Evolutionary conservation across 1,140 invertebrate genomes (phyloP), one percentile per base, ranked within the genome.

Genomic region (Bombus superbus): DNA sequence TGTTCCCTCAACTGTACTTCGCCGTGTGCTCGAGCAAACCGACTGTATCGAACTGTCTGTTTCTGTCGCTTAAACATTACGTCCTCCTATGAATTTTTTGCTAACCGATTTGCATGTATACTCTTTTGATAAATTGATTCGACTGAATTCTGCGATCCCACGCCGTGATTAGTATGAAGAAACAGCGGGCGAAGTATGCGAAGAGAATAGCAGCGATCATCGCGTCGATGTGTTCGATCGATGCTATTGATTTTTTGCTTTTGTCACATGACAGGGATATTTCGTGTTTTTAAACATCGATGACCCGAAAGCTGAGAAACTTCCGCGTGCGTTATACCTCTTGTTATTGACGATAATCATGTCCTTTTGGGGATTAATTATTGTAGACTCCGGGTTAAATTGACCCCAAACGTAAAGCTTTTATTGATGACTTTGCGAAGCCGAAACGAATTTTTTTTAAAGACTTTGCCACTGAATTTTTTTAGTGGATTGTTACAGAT

Each of bases 1-100:
- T 86, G 89, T 89, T 85, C 85, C 91, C 88, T 92, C 89, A 92
- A 95, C 87, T 77, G 90, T 85, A 92, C 88, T 90, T 91, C 88
- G 92, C 86, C 92, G 83, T 82, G 78, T 90, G 88, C 89, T 91
- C 85, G 94, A 93, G 86, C 91, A 90, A 92, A 92, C 89, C 84
- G 91, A 92, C 89, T 86, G 89, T 92, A 92, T 74, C 87, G 87
- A 92, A 92, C 75, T 91, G 84, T 87, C 89, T 92, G 88, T 91
- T 91, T 91, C 94, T 94, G 92, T 88, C 90, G 89, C 85, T 92
- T 92, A 94, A 94, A 95, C 85, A 94, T 93, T 90, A 94, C 91
- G 76, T 78, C 75, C 89, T 90, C 90, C 90, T 73, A 84, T 94
- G 85, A 93, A 74, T 92, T 84, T 92, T 59, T 53, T 53, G 18